phyloP scores from a whole-genome alignment of 2,797 vertebrate genomes.

The Oreonectes daqikongensis region DNA sequence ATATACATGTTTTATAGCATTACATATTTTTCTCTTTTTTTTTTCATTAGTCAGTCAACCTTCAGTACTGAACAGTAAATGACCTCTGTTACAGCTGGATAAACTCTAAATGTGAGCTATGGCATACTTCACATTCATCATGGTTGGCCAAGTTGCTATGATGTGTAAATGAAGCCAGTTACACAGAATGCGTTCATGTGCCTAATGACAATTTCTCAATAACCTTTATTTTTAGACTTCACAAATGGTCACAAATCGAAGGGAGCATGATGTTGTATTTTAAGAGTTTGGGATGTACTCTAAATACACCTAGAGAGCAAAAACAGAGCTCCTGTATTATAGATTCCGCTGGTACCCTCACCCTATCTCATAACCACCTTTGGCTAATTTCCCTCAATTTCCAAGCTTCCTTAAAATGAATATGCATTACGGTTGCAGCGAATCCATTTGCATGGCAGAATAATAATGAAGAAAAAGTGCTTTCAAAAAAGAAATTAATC shows the following conservation, averaged over 20 bases:
- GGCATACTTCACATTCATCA: too few species aligned
- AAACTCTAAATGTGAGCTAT: too few species aligned
- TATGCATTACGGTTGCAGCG: slow-evolving; percentile 71
- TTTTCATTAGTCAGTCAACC: too few species aligned
- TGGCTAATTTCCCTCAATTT: slow-evolving; percentile 74
- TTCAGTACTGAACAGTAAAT: too few species aligned
- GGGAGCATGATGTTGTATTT: slow-evolving; percentile 30
- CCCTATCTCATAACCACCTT: slow-evolving; percentile 67
- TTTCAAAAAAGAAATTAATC: slow-evolving; percentile 76
- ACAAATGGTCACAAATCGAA: not conserved
- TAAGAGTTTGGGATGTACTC: slow-evolving; percentile 48
- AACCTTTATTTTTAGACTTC: too few species aligned
- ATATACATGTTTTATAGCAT: too few species aligned
- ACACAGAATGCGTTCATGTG: too few species aligned
- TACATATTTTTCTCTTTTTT: too few species aligned
- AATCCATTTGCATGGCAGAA: slow-evolving; percentile 77
- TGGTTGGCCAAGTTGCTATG: too few species aligned
- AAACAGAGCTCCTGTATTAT: slow-evolving; percentile 57
- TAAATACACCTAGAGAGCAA: slow-evolving; percentile 38
- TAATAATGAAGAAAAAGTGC: slow-evolving; percentile 79
- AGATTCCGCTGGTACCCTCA: slow-evolving; percentile 63
- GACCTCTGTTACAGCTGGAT: too few species aligned
- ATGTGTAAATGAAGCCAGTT: too few species aligned
- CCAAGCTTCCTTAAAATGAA: slow-evolving; percentile 75
- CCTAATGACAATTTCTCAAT: too few species aligned